Evolutionary conservation across 2,797 vertebrate genomes (phyloP), one percentile per base, ranked within the genome.

Genomic region (Dermochelys coriacea): DNA sequence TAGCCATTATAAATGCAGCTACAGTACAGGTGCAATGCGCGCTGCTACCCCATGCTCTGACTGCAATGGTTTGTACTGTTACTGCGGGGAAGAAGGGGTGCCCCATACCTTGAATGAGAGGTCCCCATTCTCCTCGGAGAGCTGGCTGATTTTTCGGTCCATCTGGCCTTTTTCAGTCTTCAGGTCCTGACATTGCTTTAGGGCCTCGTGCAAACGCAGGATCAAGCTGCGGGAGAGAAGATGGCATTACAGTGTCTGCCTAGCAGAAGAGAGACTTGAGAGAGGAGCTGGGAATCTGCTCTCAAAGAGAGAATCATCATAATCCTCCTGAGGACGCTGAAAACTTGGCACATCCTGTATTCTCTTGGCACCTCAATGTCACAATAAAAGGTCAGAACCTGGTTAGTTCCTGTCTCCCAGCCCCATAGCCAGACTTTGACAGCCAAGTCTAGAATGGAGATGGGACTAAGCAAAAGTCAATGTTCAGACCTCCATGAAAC

Each of bases 81-180:
- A 21, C 37, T 2, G 31, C 6, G 19, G n/a, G 23, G 49, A 54
- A 75, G 41, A 41, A 68, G 2, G 4, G 0, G 51, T 1, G 4
- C 0, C 6, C 16, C 1, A 1, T 97, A 99, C 99, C 99, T 99
- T 98, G 91, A 98, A 99, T 8, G 99, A 98, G 5, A 99, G 99
- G 1, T 98, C 97, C 3, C 99, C 99, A 5, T 99, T 99, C 96
- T 99, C 99, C 31, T 99, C 99, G 0, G 98, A 97, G 29, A 99
- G 98, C 78, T 99, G 98, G 90, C 97, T 99, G 68, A 99, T 98
- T 92, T 99, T 99, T 51, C 98, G 98, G 84, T 99, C 99, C 98
- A 99, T 99, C 86, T 99, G 98, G 45, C 97, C 96, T 41, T 98
- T 98, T 85, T 98, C 98, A 0, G 97, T 98, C 96, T 98, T 99